These are phyloP conservation scores for Coendou prehensilis DNA, from an alignment of 2,797 vertebrate genomes.

Conservation along the genomic window DNA sequence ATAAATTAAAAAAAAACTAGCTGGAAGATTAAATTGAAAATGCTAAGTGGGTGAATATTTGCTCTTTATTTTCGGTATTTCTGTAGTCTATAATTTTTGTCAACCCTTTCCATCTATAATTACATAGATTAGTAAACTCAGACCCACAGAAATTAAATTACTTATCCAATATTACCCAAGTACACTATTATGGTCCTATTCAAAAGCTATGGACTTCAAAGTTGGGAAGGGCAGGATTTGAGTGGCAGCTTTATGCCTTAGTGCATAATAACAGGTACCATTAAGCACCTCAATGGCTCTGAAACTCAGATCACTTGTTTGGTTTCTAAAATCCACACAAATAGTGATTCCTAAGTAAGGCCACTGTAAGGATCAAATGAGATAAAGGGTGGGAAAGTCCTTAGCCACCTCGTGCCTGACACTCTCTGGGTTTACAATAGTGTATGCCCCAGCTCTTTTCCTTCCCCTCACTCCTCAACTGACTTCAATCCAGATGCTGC, in stretches of 20 bases:
- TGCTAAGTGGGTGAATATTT: conserved; percentile 53
- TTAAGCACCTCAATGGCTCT: not conserved
- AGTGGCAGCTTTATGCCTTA: not conserved
- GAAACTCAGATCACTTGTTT: not conserved
- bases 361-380: not conserved
- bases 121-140: conserved; percentile 68
- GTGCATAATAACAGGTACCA: not conserved
- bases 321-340: not conserved
- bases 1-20: not conserved
- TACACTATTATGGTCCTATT: not conserved
- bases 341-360: not conserved
- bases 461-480: not conserved
- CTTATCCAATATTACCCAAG: conserved; percentile 58
- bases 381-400: not conserved
- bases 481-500: not conserved
- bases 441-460: not conserved
- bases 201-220: conserved; percentile 38
- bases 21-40: conserved; percentile 69
- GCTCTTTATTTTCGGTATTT: conserved; percentile 61
- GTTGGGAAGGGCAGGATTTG: not conserved
- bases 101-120: conserved; percentile 64
- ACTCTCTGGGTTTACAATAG: not conserved
- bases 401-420: not conserved
- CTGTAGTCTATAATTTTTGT: conserved; percentile 72
- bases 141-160: conserved; percentile 64